Evolutionary conservation across 2,888 invertebrate genomes (phyloP).

Genomic region (Pachymerium ferrugineum): DNA sequence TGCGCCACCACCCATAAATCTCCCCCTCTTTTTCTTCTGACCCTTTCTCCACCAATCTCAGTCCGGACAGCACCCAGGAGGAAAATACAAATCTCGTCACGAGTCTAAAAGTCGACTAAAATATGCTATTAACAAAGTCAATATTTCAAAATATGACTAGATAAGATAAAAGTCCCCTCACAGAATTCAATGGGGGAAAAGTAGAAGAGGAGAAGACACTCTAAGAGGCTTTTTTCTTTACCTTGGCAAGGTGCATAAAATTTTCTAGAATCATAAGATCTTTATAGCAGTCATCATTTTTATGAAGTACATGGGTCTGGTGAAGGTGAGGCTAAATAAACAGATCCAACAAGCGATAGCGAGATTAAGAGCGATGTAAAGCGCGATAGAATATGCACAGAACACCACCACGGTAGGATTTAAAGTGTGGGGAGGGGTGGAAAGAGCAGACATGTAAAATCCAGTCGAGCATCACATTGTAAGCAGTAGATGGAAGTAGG

Average conservation of each 20-base stretch:
- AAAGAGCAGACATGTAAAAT: slow-evolving; percentile 3
- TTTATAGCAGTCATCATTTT: slow-evolving; percentile 7
- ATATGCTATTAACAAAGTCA: not conserved
- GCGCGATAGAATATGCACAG: not conserved
- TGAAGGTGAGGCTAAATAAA: slow-evolving; percentile 13
- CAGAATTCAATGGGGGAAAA: not conserved
- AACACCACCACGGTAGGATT: not conserved
- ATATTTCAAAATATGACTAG: not conserved
- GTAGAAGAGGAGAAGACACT: too few species aligned
- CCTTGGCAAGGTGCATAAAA: not conserved
- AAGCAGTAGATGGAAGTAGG: too few species aligned
- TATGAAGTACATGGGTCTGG: slow-evolving; percentile 17
- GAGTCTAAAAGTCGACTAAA: slow-evolving; percentile 1
- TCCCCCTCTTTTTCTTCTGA: not conserved
- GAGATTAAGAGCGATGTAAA: not conserved
- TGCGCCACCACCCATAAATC: not conserved
- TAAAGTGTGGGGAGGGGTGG: not conserved
- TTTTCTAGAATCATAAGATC: not conserved
- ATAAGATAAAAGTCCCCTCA: not conserved
- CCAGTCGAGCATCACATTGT: not conserved
- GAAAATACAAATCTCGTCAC: not conserved
- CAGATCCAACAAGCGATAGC: slow-evolving; percentile 28
- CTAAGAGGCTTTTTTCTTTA: not conserved
- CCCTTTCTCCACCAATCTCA: slow-evolving; percentile 2
- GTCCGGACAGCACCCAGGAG: not conserved